Conservation (phyloP, 2,888 invertebrate species). For the Himalopsyche anomala region DNA sequence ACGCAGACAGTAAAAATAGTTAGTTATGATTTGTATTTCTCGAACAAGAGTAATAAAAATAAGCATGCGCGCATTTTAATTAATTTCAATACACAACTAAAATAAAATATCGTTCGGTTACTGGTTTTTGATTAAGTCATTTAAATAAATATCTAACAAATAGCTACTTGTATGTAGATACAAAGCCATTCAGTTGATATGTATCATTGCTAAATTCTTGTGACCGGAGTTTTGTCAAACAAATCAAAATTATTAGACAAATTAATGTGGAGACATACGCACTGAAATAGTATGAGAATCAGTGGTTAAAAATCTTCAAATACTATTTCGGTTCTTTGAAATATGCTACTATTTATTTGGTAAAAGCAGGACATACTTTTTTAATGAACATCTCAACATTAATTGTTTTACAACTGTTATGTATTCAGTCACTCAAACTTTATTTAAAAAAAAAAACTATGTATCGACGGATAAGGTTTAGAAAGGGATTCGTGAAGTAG, state of each 20-base stretch:
- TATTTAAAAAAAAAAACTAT: too few species aligned
- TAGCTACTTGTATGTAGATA: neutral
- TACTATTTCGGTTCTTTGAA: too few species aligned
- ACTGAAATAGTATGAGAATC: neutral
- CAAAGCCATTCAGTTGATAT: neutral
- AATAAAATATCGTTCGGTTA: conserved; percentile 18
- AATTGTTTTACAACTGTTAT: too few species aligned
- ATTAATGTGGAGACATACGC: conserved; percentile 19
- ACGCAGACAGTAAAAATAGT: neutral
- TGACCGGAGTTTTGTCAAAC: neutral
- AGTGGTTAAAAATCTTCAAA: neutral
- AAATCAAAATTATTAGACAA: conserved; percentile 2
- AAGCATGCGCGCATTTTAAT: neutral
- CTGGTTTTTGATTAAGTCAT: conserved; percentile 38
- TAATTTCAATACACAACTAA: neutral
- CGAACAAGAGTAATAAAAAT: neutral
- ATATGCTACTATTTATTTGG: too few species aligned
- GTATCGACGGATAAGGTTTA: too few species aligned
- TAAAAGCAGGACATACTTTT: too few species aligned
- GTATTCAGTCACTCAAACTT: too few species aligned
- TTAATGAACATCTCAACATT: too few species aligned
- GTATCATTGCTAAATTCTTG: conserved; percentile 3
- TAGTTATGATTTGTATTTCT: neutral
- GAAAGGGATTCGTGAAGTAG: too few species aligned
- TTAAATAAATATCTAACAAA: neutral